These are phyloP conservation scores for Triplophysa dalaica DNA, from an alignment of 2,113 vertebrate species.

Conservation along the genomic window DNA sequence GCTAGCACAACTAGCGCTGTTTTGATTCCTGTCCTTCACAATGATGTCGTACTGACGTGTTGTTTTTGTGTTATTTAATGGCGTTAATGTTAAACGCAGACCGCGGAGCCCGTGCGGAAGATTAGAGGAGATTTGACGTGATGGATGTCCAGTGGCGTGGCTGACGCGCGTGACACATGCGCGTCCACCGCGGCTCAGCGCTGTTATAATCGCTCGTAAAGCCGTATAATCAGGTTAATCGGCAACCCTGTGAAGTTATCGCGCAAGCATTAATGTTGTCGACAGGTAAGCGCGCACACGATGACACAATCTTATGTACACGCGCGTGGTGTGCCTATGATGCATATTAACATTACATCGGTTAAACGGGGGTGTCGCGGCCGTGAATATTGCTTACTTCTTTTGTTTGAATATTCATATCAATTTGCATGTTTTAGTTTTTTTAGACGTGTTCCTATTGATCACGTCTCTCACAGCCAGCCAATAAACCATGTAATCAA, in stretches of 20 bases:
- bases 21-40: conserved; percentile 19
- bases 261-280: conserved; percentile 52
- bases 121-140: neutral
- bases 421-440: neutral
- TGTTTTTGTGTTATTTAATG: neutral
- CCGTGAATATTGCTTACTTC: neutral
- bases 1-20: conserved; percentile 46
- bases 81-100: neutral
- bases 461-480: neutral
- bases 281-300: conserved; percentile 35
- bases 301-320: neutral
- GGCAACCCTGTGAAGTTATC: conserved; percentile 4
- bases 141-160: conserved; percentile 12
- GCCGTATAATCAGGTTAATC: conserved; percentile 9
- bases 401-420: conserved; percentile 1
- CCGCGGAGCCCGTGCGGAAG: neutral
- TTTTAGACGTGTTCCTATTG: neutral
- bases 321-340: neutral
- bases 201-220: conserved; percentile 17
- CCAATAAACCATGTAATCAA: neutral
- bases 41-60: neutral
- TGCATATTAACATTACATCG: neutral
- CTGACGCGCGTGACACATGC: conserved; percentile 30
- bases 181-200: conserved; percentile 8
- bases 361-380: neutral